Evolutionary conservation across 2,888 invertebrate genomes (phyloP), one percentile per base, ranked within the genome.

Genomic region (Eremobia ochroleuca): DNA sequence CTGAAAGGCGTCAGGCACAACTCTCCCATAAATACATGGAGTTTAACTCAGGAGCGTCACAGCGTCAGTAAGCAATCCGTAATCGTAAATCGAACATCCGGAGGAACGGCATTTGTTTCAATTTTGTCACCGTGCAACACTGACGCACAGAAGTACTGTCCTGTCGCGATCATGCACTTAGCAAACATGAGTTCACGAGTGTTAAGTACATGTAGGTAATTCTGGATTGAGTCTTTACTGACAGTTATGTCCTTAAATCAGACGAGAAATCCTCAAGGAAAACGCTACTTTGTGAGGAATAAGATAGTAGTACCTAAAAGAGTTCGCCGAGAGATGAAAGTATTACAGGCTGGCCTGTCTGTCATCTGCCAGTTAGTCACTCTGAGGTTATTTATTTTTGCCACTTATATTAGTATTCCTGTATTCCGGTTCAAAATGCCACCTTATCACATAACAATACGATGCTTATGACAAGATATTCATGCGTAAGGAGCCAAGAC

Each of bases 31-130:
- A 73, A 73, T 66, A 78, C 69, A 37, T 18, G 31, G 25, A 52
- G 31, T 43, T 67, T 28, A 83, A 62, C 43, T 68, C 49, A 59
- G 64, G 31, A 15, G 49, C 64, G 59, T 73, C 76, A 76, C 67
- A 70, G 58, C 43, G 43, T 34, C 83, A 58, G 64, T 55, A 28
- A 66, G 49, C 83, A 74, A 83, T 83, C 61, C 34, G 82, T 82
- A 61, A 85, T 85, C 73, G 76, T 85, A 76, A 78, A 82, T 82
- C 85, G 82, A 82, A 76, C 66, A 58, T 49, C 55, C 61, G 37
- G 59, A 65, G 70, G 46, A 71, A 43, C 61, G 43, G 37, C 46
- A 65, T 83, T 80, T 84, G 76, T 84, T 84, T 76, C 81, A 76
- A 83, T 67, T n/a, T 59, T 21, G 52, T n/a, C 64, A 67, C 66